Evolutionary conservation across 2,888 invertebrate genomes (phyloP).

Genomic region (Colletes collaris): DNA sequence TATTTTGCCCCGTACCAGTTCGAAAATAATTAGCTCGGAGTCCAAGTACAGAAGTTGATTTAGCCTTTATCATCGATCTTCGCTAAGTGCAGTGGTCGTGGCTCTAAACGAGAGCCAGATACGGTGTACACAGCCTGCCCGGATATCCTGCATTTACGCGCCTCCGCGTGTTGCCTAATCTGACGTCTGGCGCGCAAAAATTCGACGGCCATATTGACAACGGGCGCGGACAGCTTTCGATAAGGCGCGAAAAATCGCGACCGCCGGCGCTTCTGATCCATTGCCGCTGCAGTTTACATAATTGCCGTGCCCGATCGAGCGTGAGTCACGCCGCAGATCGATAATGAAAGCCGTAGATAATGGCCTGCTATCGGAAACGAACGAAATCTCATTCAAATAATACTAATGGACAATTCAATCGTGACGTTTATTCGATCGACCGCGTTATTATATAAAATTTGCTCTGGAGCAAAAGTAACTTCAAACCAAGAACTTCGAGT

Average conservation of each 20-base stretch:
- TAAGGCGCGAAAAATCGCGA: neutral
- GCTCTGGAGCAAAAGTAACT: too few species aligned
- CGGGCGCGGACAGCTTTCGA: neutral
- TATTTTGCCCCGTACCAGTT: too few species aligned
- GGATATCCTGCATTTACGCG: constrained; percentile 31
- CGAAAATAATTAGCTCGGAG: too few species aligned
- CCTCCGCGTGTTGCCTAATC: constrained; percentile 38
- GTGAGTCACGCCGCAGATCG: neutral
- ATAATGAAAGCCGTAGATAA: neutral
- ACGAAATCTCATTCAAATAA: too few species aligned
- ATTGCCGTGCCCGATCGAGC: neutral
- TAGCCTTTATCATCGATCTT: constrained; percentile 8
- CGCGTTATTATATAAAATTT: too few species aligned
- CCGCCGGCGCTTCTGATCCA: neutral
- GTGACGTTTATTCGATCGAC: too few species aligned
- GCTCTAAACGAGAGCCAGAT: constrained; percentile 32
- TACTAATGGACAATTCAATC: too few species aligned
- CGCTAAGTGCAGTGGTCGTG: neutral
- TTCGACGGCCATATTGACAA: constrained; percentile 1
- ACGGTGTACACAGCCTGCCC: neutral
- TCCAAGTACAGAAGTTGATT: neutral
- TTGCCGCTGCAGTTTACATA: constrained; percentile 4
- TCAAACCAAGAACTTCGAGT: too few species aligned
- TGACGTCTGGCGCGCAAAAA: constrained; percentile 18
- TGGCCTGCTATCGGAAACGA: neutral